Conservation (phyloP, 2,797 vertebrate species). For the Brachyrhaphis roseni region DNA sequence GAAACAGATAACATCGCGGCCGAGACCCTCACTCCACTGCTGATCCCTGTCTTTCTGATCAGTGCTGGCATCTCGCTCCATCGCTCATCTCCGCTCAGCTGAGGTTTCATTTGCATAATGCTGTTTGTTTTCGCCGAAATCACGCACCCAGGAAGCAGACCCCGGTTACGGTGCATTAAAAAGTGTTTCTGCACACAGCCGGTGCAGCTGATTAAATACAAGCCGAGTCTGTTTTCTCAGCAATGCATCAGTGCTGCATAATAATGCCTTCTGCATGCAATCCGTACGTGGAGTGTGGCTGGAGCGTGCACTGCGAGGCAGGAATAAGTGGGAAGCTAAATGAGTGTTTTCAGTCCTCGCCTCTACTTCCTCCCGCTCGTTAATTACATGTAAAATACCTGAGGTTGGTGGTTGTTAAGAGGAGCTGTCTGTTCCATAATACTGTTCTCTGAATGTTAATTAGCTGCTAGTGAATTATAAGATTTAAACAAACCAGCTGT, state of each 20-base stretch:
- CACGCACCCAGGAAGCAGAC: constrained; percentile 60
- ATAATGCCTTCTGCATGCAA: constrained; percentile 44
- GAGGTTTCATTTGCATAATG: constrained; percentile 64
- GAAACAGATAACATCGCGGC: constrained; percentile 69
- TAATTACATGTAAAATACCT: constrained; percentile 81
- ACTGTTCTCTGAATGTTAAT: constrained; percentile 80
- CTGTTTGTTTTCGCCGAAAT: constrained; percentile 68
- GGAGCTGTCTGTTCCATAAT: constrained; percentile 70
- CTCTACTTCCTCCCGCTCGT: constrained; percentile 51
- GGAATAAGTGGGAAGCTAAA: constrained; percentile 51
- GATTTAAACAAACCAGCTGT: constrained; percentile 83
- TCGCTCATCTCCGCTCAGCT: constrained; percentile 57
- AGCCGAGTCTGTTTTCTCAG: constrained; percentile 61
- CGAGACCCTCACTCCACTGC: constrained; percentile 5
- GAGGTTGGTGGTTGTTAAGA: constrained; percentile 73
- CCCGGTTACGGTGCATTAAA: constrained; percentile 61
- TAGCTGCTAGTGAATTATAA: constrained; percentile 82
- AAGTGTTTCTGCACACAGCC: constrained; percentile 61
- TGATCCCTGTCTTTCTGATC: constrained; percentile 43
- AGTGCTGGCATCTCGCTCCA: constrained; percentile 35
- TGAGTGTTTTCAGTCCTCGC: constrained; percentile 57
- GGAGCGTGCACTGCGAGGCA: constrained; percentile 36
- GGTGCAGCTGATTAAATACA: constrained; percentile 68
- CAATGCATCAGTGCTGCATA: constrained; percentile 61
- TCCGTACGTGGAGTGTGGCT: constrained; percentile 47